A percentile compares a stretch with the other conserved stretches of the same genome.
Evolutionary conservation across 2,888 invertebrate genomes (phyloP).

Genomic region (Notocelia uddmanniana): DNA sequence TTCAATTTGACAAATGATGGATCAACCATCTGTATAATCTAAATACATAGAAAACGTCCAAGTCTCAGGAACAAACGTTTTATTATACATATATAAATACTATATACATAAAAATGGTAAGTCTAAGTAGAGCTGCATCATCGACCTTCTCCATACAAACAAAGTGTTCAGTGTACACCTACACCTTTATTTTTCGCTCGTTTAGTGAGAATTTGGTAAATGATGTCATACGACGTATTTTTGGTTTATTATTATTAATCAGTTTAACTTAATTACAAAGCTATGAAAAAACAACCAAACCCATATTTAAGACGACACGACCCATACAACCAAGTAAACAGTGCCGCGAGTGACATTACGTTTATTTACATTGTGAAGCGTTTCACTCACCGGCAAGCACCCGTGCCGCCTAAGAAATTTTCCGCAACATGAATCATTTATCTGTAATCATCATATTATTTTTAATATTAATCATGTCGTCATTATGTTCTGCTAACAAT

Average conservation of each 20-base stretch:
- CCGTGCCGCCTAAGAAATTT: conserved; percentile 75
- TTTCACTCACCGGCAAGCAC: conserved; percentile 80
- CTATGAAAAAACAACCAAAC: neutral
- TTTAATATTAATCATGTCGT: conserved; percentile 24
- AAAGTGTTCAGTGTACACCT: neutral
- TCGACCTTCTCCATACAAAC: neutral
- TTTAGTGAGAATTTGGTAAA: neutral
- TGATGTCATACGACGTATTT: neutral
- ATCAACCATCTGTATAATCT: too few species aligned
- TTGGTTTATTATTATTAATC: neutral
- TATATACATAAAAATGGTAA: too few species aligned
- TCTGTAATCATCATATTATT: conserved; percentile 70
- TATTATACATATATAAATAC: too few species aligned
- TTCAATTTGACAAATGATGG: too few species aligned
- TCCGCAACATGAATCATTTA: conserved; percentile 79
- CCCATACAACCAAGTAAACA: conserved; percentile 18
- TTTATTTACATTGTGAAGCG: conserved; percentile 47
- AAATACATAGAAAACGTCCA: too few species aligned
- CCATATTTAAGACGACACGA: conserved; percentile 3
- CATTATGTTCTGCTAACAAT: neutral
- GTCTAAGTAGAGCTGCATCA: too few species aligned
- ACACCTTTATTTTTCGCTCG: neutral
- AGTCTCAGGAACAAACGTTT: too few species aligned
- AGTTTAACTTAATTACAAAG: conserved; percentile 1
- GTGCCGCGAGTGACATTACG: conserved; percentile 19